Conservation (phyloP, 2,113 vertebrate species). For the Eira barbara region DNA sequence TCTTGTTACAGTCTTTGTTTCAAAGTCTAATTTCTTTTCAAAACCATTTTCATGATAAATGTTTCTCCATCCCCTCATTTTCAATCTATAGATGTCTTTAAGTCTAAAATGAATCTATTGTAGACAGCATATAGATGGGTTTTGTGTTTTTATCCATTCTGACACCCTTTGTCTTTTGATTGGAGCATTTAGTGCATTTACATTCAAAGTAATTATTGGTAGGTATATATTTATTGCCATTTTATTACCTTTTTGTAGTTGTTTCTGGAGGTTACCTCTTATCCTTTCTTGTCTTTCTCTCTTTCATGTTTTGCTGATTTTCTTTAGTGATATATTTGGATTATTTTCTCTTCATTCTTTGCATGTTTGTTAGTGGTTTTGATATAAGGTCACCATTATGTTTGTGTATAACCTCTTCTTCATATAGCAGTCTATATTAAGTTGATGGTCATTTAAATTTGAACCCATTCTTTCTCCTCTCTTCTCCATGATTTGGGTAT, state of each 20-base stretch:
- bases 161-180: neutral
- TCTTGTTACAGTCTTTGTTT: neutral
- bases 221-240: neutral
- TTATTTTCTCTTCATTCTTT: neutral
- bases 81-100: neutral
- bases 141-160: neutral
- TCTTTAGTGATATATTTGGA: neutral
- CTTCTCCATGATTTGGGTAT: neutral
- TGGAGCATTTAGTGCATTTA: neutral
- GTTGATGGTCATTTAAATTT: neutral
- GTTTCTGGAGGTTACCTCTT: neutral
- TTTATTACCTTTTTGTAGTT: neutral
- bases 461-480: neutral
- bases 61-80: neutral
- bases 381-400: neutral
- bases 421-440: neutral
- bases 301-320: neutral
- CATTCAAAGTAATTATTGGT: neutral
- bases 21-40: neutral
- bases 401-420: neutral
- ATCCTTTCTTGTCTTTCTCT: neutral
- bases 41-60: neutral
- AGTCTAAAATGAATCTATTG: neutral
- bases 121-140: neutral
- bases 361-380: neutral